Conservation (phyloP, 2,888 invertebrate species). For the Mechanitis messenoides region DNA sequence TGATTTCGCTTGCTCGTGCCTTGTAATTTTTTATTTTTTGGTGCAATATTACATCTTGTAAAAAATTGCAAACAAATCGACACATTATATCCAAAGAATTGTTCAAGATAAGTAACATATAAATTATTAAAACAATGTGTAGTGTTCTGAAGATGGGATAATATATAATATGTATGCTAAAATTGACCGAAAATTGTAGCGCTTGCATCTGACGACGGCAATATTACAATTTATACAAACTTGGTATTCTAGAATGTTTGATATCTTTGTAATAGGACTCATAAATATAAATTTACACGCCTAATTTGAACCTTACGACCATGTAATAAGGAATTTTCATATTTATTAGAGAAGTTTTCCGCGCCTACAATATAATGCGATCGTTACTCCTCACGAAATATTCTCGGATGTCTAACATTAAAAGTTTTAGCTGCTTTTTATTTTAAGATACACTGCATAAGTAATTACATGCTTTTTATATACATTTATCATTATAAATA, state of each 20-base stretch:
- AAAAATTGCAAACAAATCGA: too few relatives aligned
- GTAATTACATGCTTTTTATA: conserved; percentile 16
- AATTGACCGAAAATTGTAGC: neutral
- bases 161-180: too few relatives aligned
- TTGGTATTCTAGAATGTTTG: conserved; percentile 11
- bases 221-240: neutral
- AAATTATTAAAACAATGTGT: too few relatives aligned
- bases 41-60: too few relatives aligned
- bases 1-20: too few relatives aligned
- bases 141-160: too few relatives aligned
- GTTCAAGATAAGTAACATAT: too few relatives aligned
- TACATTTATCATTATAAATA: neutral
- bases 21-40: too few relatives aligned
- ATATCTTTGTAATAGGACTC: conserved; percentile 16
- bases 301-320: conserved; percentile 27
- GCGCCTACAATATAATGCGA: conserved; percentile 17
- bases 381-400: conserved; percentile 23
- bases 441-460: neutral
- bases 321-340: conserved; percentile 26
- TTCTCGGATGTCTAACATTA: conserved; percentile 30
- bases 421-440: conserved; percentile 5
- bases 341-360: conserved; percentile 23
- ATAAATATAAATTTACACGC: conserved; percentile 28
- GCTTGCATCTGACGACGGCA: neutral
- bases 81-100: too few relatives aligned